Conservation (phyloP, 2,888 invertebrate genomes). For the Lutraria lutraria region DNA sequence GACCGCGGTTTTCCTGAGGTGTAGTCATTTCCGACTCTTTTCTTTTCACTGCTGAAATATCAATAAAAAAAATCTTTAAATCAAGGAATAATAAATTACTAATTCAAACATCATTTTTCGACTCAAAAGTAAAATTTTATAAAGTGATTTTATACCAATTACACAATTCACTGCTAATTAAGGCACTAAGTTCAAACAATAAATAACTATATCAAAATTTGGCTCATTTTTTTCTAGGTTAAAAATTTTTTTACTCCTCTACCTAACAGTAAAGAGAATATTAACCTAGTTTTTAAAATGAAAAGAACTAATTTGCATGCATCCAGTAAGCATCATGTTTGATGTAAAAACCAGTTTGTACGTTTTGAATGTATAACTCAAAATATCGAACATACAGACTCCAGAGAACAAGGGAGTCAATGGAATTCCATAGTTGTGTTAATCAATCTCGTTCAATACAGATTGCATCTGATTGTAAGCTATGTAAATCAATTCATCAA, state of each 20-base stretch:
- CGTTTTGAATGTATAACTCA: background rate
- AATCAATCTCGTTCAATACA: slow-evolving; percentile 28
- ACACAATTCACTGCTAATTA: too few relatives aligned
- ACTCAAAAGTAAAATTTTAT: too few relatives aligned
- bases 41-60: slow-evolving; percentile 76
- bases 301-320: background rate
- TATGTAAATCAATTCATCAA: slow-evolving; percentile 11
- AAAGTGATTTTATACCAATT: too few relatives aligned
- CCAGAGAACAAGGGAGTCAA: background rate
- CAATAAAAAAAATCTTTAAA: background rate
- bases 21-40: slow-evolving; percentile 83
- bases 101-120: background rate
- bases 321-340: background rate
- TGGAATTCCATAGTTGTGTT: slow-evolving; percentile 14
- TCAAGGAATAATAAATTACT: background rate
- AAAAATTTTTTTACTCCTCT: too few relatives aligned
- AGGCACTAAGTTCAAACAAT: too few relatives aligned
- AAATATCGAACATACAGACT: background rate
- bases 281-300: background rate
- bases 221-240: too few relatives aligned
- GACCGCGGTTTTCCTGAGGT: slow-evolving; percentile 89
- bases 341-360: background rate
- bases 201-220: too few relatives aligned
- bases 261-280: too few relatives aligned
- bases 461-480: background rate